Conservation (phyloP, 2,888 invertebrate genomes). For the Deilephila elpenor region DNA sequence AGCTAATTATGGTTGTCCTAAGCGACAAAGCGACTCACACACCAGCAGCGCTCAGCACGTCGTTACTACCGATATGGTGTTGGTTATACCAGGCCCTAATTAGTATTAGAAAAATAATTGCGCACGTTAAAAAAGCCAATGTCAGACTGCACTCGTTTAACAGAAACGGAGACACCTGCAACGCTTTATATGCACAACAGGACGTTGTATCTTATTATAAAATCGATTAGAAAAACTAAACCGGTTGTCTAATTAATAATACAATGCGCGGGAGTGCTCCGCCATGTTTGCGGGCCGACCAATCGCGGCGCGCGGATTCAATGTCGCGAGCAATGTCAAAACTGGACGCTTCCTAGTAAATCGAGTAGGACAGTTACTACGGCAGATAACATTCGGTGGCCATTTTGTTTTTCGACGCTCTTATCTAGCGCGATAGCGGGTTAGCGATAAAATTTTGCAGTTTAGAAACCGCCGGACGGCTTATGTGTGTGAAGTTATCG, state of each 20-base stretch:
- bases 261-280: constrained; percentile 71
- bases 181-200: constrained; percentile 23
- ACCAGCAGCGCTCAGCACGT: neutral
- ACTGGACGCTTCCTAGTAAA: constrained; percentile 75
- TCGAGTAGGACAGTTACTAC: constrained; percentile 76
- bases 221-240: constrained; percentile 62
- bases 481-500: constrained; percentile 6
- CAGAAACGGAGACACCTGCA: constrained; percentile 20
- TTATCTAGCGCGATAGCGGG: constrained; percentile 28
- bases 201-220: constrained; percentile 25
- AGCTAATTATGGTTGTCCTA: neutral
- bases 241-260: constrained; percentile 78
- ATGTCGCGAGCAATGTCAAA: constrained; percentile 82
- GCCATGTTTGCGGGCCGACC: constrained; percentile 75
- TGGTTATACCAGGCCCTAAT: neutral
- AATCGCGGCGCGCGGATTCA: constrained; percentile 65
- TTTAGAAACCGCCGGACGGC: constrained; percentile 15
- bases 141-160: neutral
- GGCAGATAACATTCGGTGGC: constrained; percentile 57
- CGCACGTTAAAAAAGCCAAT: constrained; percentile 13
- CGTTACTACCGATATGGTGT: neutral
- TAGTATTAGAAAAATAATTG: constrained; percentile 23
- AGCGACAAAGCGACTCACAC: neutral
- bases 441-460: constrained; percentile 19
- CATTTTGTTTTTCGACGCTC: constrained; percentile 31